phyloP scores from a whole-genome alignment of 53 echinoderm and acorn worm genomes.

The Arbacia lixula region DNA sequence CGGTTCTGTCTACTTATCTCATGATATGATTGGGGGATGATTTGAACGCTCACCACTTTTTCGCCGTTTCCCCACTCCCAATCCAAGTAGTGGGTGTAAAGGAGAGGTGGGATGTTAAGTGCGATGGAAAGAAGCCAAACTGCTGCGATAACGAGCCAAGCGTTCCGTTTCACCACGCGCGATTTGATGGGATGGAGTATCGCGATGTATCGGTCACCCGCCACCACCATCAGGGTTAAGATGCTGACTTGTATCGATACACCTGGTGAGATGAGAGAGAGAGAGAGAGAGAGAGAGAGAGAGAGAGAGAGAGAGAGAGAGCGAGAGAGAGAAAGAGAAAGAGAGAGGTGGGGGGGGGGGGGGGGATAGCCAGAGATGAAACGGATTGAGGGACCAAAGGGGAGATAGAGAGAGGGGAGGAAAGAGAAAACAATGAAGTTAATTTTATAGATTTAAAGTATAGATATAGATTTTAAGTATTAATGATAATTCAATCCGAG shows the following conservation, averaged over 20 bases:
- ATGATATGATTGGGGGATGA: too few species aligned
- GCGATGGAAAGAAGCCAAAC: conserved; percentile 80
- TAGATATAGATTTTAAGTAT: too few species aligned
- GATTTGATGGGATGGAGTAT: conserved; percentile 92
- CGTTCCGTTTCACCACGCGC: conserved; percentile 90
- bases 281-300: neutral
- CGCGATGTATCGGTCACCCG: conserved; percentile 93
- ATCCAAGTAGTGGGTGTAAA: conserved; percentile 40
- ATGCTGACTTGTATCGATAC: conserved; percentile 92
- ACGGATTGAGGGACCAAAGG: neutral
- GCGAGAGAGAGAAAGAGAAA: too few species aligned
- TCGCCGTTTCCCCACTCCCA: conserved; percentile 72
- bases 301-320: neutral
- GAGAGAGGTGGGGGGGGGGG: too few species aligned
- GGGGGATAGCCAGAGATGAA: neutral
- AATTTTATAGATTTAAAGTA: too few species aligned
- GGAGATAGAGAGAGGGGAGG: too few species aligned
- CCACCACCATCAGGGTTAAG: conserved; percentile 84
- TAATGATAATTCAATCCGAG: too few species aligned
- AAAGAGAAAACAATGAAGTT: too few species aligned
- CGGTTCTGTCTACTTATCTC: too few species aligned
- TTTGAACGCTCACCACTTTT: conserved; percentile 24
- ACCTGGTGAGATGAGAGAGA: too few species aligned
- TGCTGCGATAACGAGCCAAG: conserved; percentile 69
- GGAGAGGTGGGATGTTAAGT: conserved; percentile 73